phyloP scores from a whole-genome alignment of 2,113 vertebrate species.

The Oreochromis aureus region DNA sequence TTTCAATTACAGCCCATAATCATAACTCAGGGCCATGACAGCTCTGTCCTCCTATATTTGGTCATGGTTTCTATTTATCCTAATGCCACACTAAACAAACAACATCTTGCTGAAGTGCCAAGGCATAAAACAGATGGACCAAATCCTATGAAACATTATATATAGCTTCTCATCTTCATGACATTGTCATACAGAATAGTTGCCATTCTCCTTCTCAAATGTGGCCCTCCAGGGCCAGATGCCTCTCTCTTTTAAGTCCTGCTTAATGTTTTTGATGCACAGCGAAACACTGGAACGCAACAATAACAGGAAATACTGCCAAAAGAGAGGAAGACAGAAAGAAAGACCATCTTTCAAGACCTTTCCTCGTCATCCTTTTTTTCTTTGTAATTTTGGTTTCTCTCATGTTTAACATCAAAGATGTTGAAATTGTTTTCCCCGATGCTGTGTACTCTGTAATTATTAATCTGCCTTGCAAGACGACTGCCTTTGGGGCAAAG shows the following conservation, averaged over 20 bases:
- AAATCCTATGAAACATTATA: constrained; percentile 28
- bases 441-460: constrained; percentile 76
- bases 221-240: constrained; percentile 14
- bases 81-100: constrained; percentile 46
- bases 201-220: constrained; percentile 29
- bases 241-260: constrained; percentile 46
- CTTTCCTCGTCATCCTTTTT: constrained; percentile 62
- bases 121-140: constrained; percentile 35
- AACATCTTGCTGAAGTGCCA: constrained; percentile 12
- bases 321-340: constrained; percentile 44
- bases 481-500: constrained; percentile 69
- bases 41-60: constrained; percentile 48
- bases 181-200: constrained; percentile 37
- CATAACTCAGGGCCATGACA: constrained; percentile 48
- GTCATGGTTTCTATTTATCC: constrained; percentile 39
- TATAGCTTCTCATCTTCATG: constrained; percentile 34
- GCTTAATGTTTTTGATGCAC: constrained; percentile 56
- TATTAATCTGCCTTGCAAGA: constrained; percentile 76
- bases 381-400: constrained; percentile 75
- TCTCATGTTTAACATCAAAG: constrained; percentile 78
- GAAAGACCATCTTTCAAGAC: constrained; percentile 61
- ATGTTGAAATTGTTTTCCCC: constrained; percentile 72
- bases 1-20: constrained; percentile 62
- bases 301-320: constrained; percentile 67
- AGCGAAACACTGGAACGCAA: constrained; percentile 57